These are phyloP conservation scores for Dromas ardeola DNA, from an alignment of 2,113 vertebrate genomes.

Conservation along the genomic window DNA sequence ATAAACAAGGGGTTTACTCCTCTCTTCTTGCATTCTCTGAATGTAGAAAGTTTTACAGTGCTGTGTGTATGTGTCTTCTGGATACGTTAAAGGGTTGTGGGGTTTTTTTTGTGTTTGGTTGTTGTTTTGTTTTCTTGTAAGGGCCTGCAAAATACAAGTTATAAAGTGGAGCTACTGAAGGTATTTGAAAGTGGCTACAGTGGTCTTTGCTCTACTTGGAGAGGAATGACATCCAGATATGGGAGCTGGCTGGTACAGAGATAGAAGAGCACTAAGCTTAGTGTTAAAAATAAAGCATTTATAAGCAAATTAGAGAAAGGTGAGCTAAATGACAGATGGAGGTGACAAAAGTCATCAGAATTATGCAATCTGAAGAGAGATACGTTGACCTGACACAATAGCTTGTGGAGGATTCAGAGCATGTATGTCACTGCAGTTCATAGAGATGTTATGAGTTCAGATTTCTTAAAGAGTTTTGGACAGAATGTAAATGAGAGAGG, in stretches of 20 bases:
- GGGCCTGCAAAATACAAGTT: neutral
- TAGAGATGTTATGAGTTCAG: neutral
- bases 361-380: neutral
- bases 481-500: neutral
- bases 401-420: neutral
- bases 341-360: neutral
- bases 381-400: neutral
- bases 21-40: neutral
- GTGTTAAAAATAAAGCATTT: neutral
- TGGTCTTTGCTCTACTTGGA: neutral
- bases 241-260: neutral
- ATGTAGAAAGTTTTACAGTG: neutral
- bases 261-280: neutral
- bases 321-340: neutral
- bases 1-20: neutral
- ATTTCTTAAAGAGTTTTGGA: neutral
- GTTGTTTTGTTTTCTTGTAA: neutral
- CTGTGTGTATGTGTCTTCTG: neutral
- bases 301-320: neutral
- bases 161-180: neutral
- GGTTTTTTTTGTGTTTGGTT: neutral
- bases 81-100: neutral
- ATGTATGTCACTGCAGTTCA: neutral
- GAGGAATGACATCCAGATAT: neutral
- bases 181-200: neutral